Base-by-base conservation (phyloP, 2,797 vertebrate genomes). In the Yasuhikotakia modesta region DNA sequence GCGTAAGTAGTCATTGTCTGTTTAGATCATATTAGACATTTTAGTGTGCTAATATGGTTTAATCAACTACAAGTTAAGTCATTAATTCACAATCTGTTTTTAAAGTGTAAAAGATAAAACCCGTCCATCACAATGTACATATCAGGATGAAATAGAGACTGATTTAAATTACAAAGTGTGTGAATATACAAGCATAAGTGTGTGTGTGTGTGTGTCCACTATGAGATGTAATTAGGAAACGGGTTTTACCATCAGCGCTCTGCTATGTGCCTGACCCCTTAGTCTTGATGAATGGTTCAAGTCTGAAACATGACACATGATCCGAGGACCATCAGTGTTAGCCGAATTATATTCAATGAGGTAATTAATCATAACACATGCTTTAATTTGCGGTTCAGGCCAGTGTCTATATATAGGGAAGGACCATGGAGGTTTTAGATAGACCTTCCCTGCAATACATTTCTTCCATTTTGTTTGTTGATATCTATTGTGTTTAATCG, bases 361-460 rank as follows among this genome's bases (percentile, higher is more conserved):
- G 90, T 87, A 87, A 93, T 94, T 93, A 93, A 93, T 93, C 92
- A 93, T 89, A 86, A 87, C 89, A 83, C 87, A 77, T 32, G 85
- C 87, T 91, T 89, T 92, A 92, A 93, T 93, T 92, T 92, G 89
- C 79, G 46, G 46, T 81, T 52, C 12, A 12, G 68, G 66, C 39
- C 57, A 81, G 27, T 24, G 13, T 57, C 64, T 4, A 66, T 66
- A 61, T 81, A 80, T 32, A 63, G 73, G 53, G 45, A 79, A 73
- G 24, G 19, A 19, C 55, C 46, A 10, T 61, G 53, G 43, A 60
- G 27, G 13, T 13, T 69, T 60, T 1, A 61, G 19, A 35, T 17
- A 10, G 39, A 32, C 43, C 53, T 50, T 60, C 13, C n/a, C 19
- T 27, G 39, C 21, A 22, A 76, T 32, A 48, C 32, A 52, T 7